A percentile compares a stretch with the other conserved stretches of the same genome.
phyloP scores from a whole-genome alignment of 2,797 vertebrate genomes.

The Peromyscus eremicus region DNA sequence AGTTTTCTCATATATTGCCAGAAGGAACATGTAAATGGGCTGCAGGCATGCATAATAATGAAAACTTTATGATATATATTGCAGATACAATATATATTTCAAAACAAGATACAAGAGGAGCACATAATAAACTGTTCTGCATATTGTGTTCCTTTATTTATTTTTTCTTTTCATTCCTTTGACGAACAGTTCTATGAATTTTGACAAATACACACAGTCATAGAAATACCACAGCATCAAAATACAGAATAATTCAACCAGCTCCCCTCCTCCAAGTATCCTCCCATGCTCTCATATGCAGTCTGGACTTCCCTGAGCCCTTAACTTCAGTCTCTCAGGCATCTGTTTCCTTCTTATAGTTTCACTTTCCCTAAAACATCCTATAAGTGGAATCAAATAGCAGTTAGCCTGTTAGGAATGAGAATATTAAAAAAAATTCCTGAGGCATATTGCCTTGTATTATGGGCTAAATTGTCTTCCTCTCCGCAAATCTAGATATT shows the following conservation, averaged over 20 bases:
- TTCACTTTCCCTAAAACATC: not conserved
- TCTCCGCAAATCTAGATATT: not conserved
- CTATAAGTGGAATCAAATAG: not conserved
- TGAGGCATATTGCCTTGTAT: not conserved
- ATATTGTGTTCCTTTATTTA: not conserved
- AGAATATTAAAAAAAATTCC: constrained; percentile 11
- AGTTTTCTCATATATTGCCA: not conserved
- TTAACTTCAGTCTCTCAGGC: not conserved
- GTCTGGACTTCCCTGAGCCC: not conserved
- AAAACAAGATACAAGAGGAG: not conserved
- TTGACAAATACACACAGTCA: not conserved
- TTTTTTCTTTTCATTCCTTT: constrained; percentile 4
- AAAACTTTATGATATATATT: not conserved
- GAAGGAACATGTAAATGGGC: not conserved
- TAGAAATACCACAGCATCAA: not conserved
- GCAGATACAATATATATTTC: not conserved
- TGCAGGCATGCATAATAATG: not conserved
- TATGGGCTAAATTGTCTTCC: not conserved
- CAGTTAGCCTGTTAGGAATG: constrained; percentile 16
- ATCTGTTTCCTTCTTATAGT: not conserved
- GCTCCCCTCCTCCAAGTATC: accelerated
- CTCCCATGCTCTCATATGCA: not conserved
- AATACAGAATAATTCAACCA: not conserved
- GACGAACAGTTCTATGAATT: not conserved
- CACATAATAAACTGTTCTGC: not conserved